Evolutionary conservation across 2,113 vertebrate genomes (phyloP).

Genomic region (Meriones unguiculatus): DNA sequence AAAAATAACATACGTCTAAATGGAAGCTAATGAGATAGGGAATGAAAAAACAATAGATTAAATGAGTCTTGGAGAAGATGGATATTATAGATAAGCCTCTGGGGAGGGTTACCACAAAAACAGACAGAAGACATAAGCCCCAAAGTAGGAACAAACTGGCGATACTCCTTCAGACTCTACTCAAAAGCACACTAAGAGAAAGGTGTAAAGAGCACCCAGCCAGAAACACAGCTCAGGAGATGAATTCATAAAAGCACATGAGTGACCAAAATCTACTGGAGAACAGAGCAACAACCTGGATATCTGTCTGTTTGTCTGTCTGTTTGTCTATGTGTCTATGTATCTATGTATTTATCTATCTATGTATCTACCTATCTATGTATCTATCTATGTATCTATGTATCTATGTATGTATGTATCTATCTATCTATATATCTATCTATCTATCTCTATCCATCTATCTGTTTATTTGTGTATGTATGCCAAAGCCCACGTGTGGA

Average conservation of each 20-base stretch:
- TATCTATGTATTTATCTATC: background rate
- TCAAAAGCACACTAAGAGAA: background rate
- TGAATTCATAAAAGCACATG: background rate
- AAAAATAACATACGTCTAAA: background rate
- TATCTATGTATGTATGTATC: too few relatives aligned
- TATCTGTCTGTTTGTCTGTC: background rate
- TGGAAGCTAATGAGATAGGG: background rate
- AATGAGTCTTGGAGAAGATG: background rate
- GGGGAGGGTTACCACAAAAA: background rate
- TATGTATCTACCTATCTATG: too few relatives aligned
- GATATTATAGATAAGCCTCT: background rate
- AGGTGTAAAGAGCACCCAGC: background rate
- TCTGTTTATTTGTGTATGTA: background rate
- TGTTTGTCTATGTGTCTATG: background rate
- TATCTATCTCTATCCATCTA: background rate
- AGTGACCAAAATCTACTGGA: background rate
- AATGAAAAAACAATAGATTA: background rate
- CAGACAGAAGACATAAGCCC: background rate
- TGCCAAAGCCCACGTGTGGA: background rate
- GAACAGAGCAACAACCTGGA: background rate
- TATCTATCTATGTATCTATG: too few relatives aligned
- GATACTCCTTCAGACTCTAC: background rate
- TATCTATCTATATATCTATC: too few relatives aligned
- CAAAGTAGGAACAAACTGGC: rapidly evolving
- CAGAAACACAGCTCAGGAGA: background rate